Evolutionary conservation across 2,113 vertebrate genomes (phyloP).

Genomic region (Chiloscyllium plagiosum): DNA sequence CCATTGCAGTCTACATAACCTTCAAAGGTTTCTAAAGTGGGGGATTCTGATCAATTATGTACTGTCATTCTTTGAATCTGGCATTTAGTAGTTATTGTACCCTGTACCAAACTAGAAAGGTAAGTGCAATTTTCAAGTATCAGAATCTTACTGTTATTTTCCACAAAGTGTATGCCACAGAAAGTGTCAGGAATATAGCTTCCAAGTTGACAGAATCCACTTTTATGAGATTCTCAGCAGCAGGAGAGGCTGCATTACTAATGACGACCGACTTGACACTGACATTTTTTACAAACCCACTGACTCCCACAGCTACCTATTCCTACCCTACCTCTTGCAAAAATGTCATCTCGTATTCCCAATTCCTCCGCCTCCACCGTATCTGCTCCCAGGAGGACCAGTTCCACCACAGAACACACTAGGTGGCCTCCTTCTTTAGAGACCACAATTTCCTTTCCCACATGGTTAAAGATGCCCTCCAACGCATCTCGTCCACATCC

Average conservation of each 20-base stretch:
- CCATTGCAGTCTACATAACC: neutral
- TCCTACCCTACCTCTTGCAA: too few species aligned
- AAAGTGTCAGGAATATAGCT: neutral
- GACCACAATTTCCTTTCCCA: too few species aligned
- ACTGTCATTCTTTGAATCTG: neutral
- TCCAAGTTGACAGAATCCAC: neutral
- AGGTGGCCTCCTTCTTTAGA: too few species aligned
- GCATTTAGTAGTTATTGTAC: neutral
- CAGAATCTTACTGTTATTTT: neutral
- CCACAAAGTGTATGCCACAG: neutral
- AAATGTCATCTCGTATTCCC: too few species aligned
- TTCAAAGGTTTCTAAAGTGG: neutral
- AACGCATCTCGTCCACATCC: too few species aligned
- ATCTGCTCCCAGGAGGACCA: too few species aligned
- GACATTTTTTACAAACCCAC: too few species aligned
- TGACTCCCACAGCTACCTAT: too few species aligned
- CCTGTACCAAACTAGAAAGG: neutral
- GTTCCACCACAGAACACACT: too few species aligned
- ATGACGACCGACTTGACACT: too few species aligned
- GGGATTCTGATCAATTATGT: neutral
- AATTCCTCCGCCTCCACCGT: too few species aligned
- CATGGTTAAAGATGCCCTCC: too few species aligned
- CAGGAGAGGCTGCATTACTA: neutral
- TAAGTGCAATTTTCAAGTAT: neutral
- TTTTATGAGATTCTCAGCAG: neutral